Evolutionary conservation across 2,797 vertebrate species (phyloP), one percentile per base, ranked within the genome.

Genomic region (Pipistrellus nathusii): DNA sequence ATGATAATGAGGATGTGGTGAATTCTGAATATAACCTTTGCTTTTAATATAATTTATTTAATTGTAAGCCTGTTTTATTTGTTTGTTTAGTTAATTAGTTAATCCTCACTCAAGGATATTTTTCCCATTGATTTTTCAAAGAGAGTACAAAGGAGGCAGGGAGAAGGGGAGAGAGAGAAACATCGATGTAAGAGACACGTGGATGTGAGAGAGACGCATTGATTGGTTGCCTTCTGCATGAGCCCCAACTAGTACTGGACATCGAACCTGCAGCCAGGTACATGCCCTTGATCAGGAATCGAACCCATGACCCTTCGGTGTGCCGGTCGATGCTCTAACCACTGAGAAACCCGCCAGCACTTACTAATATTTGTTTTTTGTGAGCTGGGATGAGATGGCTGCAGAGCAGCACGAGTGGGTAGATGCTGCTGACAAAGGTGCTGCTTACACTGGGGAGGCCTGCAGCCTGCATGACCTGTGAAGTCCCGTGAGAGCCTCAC

Each of bases 391-490:
- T 0, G 21, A 64, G 35, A 32, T 59, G 32, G 27, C 41, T 69
- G 0, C 69, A 57, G 62, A 95, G 62, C 11, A 27, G 51, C 21
- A 2, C 20, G 0, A 2, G n/a, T 18, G 8, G 0, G 2, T 6
- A 64, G 55, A 2, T 83, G 44, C 89, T 32, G 14, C 27, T 20
- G 0, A 0, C 12, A 53, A 51, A 25, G 38, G 17, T 32, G 17
- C 20, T 69, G 2, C 18, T 35, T 27, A 27, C 35, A 21, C 0
- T 6, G n/a, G 17, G 15, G 59, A 71, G 21, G 46, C 35, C 18
- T 78, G 6, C 27, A 6, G 46, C 14, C 44, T 25, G 13, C 13
- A 38, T 69, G 9, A 18, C 23, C 64, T 20, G 8, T 48, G 46
- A 32, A 38, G 25, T 41, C 35, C 46, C 1, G 1, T 30, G 66